Base-by-base conservation (phyloP, 2,113 vertebrate genomes). In the Sus scrofa region DNA sequence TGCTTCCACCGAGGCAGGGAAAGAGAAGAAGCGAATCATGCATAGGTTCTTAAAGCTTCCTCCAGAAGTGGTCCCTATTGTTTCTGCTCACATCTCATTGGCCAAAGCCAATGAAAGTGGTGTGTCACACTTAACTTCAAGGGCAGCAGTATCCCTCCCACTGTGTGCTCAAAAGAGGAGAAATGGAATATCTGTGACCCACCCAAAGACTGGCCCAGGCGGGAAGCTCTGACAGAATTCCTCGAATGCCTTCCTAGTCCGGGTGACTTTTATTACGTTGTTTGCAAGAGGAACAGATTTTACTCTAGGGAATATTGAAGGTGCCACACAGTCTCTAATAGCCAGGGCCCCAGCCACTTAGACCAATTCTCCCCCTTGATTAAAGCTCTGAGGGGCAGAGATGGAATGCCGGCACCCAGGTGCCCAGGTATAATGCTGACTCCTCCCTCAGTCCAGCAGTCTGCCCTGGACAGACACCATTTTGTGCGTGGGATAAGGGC, bases 281-380 rank as follows among this genome's bases (percentile, higher is more conserved):
- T 34, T 82, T 81, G 20, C 27, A 78, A 67, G 62, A 77, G 30
- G 1, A 67, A 34, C 44, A 60, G 39, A 26, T 86, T 75, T 91
- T 22, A 19, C 27, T 56, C 15, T 9, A 11, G 84, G 78, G 32
- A 81, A 22, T 62, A 32, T 89, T 73, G 26, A 81, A 85, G 34
- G 44, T 89, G 68, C 32, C 82, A 22, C n/a, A 6, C 12, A 26
- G n/a, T 44, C 19, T 90, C 27, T 79, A n/a, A 27, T 32, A 82
- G n/a, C 75, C 67, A 58, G 27, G 20, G 2, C 54, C 16, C 54
- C 1, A 78, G 88, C n/a, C 60, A 50, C 56, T 71, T 27, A 34
- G 52, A 27, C 54, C 27, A 75, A 10, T 54, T 96, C 73, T 96
- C 50, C 56, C 39, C 7, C 24, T 92, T 62, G 65, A 63, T 87